Percentiles rank a stretch among this genome's conserved stretches.
Conservation (phyloP, 1,140 invertebrate species). For the Phocides pigmalion region DNA sequence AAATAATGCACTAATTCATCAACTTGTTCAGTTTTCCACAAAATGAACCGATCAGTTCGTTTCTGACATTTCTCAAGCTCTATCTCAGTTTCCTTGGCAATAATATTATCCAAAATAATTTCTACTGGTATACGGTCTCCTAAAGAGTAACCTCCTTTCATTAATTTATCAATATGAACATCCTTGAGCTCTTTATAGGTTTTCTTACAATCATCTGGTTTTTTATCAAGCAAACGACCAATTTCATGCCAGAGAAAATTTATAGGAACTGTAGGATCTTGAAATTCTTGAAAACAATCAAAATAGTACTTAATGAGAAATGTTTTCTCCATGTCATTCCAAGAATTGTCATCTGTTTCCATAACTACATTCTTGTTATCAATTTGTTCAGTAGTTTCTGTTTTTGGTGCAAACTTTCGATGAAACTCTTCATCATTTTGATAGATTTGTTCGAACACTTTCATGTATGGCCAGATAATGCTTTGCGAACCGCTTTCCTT, state of each 20-base stretch:
- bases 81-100: slow-evolving; percentile 58
- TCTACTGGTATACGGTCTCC: slow-evolving; percentile 50
- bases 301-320: slow-evolving; percentile 71
- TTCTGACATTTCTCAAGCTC: slow-evolving; percentile 44
- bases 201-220: slow-evolving; percentile 54
- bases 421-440: slow-evolving; percentile 65
- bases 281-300: slow-evolving; percentile 74
- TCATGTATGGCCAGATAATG: slow-evolving; percentile 70
- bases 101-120: slow-evolving; percentile 72
- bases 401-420: slow-evolving; percentile 47
- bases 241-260: slow-evolving; percentile 74
- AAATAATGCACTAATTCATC: slow-evolving; percentile 69
- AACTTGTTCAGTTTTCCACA: slow-evolving; percentile 55
- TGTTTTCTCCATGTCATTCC: slow-evolving; percentile 60
- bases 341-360: slow-evolving; percentile 41
- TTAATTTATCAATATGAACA: slow-evolving; percentile 56
- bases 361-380: background rate
- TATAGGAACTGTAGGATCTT: slow-evolving; percentile 67
- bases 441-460: slow-evolving; percentile 71
- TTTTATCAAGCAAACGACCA: slow-evolving; percentile 63
- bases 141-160: slow-evolving; percentile 57
- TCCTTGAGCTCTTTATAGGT: slow-evolving; percentile 60
- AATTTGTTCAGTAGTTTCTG: background rate
- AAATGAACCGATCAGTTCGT: slow-evolving; percentile 32
- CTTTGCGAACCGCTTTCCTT: slow-evolving; percentile 46